Conservation (phyloP, 1,140 invertebrate species). For the Heliconius hermathena region DNA sequence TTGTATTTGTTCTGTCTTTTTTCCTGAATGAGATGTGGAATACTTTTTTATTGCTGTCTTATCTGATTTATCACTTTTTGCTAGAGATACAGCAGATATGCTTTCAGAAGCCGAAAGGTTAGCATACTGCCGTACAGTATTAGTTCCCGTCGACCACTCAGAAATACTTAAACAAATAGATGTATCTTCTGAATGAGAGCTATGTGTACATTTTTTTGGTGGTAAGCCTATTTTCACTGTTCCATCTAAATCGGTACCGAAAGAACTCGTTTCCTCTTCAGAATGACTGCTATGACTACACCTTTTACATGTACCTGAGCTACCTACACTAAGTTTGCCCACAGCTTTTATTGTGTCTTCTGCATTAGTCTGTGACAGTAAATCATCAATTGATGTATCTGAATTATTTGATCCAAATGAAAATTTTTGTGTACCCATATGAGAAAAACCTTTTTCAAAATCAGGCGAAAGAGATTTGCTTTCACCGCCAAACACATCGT, state of each 20-base stretch:
- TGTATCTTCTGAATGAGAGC: conserved; percentile 92
- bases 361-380: conserved; percentile 79
- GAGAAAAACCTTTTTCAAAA: conserved; percentile 77
- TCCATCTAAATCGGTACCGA: conserved; percentile 88
- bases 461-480: conserved; percentile 83
- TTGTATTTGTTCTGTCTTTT: conserved; percentile 71
- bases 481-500: conserved; percentile 85
- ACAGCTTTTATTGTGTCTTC: conserved; percentile 71
- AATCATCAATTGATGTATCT: conserved; percentile 84
- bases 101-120: conserved; percentile 86
- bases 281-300: conserved; percentile 85
- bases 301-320: conserved; percentile 81
- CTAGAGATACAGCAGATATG: conserved; percentile 83
- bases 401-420: conserved; percentile 85
- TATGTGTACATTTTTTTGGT: conserved; percentile 88
- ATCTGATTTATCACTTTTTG: conserved; percentile 85
- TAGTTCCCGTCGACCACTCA: conserved; percentile 92
- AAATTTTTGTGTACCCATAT: conserved; percentile 78
- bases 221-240: conserved; percentile 89
- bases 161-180: conserved; percentile 91
- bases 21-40: conserved; percentile 72
- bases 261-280: conserved; percentile 85
- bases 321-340: conserved; percentile 66
- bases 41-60: conserved; percentile 71
- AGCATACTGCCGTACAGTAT: conserved; percentile 88